A percentile compares a stretch with the other conserved stretches of the same genome.
These are phyloP conservation scores for Papilio elwesi DNA, from an alignment of 2,888 invertebrate species.

Conservation along the genomic window DNA sequence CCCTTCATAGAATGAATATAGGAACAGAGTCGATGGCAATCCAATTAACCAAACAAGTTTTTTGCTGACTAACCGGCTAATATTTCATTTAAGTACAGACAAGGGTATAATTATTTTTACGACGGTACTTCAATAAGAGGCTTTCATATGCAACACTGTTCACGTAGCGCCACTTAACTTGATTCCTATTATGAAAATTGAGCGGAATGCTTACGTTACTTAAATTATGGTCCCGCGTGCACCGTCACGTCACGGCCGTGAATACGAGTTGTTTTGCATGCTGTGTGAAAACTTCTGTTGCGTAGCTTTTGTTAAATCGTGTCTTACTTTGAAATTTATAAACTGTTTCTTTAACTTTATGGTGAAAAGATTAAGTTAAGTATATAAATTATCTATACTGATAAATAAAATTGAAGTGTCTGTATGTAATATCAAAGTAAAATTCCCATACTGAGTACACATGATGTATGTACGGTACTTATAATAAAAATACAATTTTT, in stretches of 20 bases:
- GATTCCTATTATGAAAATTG: slow-evolving; percentile 37
- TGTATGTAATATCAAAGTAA: no score
- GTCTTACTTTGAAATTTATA: slow-evolving; percentile 4
- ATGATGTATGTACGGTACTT: no score
- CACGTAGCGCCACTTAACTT: slow-evolving; percentile 29
- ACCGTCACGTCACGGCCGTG: slow-evolving; percentile 9
- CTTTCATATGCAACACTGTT: slow-evolving; percentile 26
- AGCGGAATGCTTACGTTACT: slow-evolving; percentile 26
- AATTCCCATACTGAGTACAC: no score
- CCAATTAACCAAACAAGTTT: slow-evolving; percentile 19
- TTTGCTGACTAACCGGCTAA: background rate
- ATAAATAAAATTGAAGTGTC: no score
- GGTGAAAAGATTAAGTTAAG: no score
- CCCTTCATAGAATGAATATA: no score
- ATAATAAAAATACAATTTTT: no score
- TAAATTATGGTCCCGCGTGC: slow-evolving; percentile 25
- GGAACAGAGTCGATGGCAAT: background rate
- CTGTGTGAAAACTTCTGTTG: background rate
- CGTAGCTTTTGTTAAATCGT: background rate
- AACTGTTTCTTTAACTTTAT: background rate
- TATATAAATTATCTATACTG: no score
- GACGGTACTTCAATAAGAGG: slow-evolving; percentile 22
- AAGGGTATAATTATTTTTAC: slow-evolving; percentile 19
- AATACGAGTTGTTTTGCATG: slow-evolving; percentile 13
- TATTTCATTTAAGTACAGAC: slow-evolving; percentile 5